A percentile compares a stretch with the other conserved stretches of the same genome.
phyloP scores from a whole-genome alignment of 2,113 vertebrate genomes.

The Cacatua alba region DNA sequence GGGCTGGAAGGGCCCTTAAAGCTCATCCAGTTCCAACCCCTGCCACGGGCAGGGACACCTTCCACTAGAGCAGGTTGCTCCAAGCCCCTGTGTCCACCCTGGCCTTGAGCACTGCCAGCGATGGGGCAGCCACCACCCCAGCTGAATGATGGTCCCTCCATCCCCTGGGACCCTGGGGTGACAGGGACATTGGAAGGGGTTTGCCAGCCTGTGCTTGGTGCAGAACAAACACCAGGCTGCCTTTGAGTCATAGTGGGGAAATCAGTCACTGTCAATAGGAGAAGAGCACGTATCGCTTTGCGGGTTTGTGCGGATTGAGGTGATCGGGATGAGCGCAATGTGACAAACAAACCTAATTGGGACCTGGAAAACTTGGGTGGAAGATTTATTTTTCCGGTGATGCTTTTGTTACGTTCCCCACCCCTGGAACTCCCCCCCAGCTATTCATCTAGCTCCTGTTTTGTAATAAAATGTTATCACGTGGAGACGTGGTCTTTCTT shows the following conservation, averaged over 20 bases:
- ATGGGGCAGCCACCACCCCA: no score
- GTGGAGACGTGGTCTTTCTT: not conserved
- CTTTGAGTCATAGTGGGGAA: no score
- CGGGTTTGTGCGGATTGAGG: not conserved
- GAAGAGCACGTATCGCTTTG: not conserved
- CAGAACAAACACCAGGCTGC: no score
- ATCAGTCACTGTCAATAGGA: slow-evolving; percentile 36
- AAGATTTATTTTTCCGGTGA: slow-evolving; percentile 1
- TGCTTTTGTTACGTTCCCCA: slow-evolving; percentile 6
- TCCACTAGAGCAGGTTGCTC: not conserved
- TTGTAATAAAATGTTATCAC: slow-evolving; percentile 60
- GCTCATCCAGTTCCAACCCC: not conserved
- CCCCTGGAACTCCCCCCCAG: not conserved
- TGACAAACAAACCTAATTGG: not conserved
- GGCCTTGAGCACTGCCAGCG: no score
- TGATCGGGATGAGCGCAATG: not conserved
- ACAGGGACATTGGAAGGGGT: no score
- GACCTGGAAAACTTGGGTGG: not conserved
- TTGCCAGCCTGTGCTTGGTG: no score
- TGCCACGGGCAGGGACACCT: not conserved
- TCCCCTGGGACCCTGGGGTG: no score
- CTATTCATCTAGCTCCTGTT: slow-evolving; percentile 33
- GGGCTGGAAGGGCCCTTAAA: not conserved
- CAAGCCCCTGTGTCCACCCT: no score
- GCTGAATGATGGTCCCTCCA: no score